Evolutionary conservation across 2,888 invertebrate species (phyloP).

Genomic region (Nomada lathburiana): DNA sequence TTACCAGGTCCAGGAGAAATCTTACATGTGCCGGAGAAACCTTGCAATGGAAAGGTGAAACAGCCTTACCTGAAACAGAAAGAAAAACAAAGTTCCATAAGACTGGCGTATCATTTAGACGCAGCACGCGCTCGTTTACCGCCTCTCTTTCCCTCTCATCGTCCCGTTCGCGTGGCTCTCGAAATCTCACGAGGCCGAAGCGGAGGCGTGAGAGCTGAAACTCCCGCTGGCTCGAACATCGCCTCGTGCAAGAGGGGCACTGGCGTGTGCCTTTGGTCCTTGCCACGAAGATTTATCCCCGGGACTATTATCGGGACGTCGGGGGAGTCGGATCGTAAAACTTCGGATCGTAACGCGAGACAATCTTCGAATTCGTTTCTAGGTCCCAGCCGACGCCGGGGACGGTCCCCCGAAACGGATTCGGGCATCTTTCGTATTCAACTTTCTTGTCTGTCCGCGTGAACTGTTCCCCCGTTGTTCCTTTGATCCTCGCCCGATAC

Average conservation of each 20-base stretch:
- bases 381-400: neutral
- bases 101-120: neutral
- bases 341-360: constrained; percentile 37
- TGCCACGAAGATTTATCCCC: constrained; percentile 58
- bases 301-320: constrained; percentile 57
- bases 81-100: neutral
- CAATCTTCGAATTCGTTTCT: constrained; percentile 42
- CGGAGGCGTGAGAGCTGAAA: constrained; percentile 67
- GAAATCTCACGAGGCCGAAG: constrained; percentile 63
- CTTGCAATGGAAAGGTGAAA: neutral
- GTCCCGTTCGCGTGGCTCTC: constrained; percentile 68
- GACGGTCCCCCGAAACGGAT: constrained; percentile 27
- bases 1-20: constrained; percentile 5
- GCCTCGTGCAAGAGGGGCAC: constrained; percentile 3
- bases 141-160: neutral
- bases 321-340: constrained; percentile 60
- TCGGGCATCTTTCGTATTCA: constrained; percentile 1
- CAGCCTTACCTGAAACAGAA: constrained; percentile 51
- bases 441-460: constrained; percentile 17
- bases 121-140: neutral
- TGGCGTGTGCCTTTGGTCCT: constrained; percentile 45
- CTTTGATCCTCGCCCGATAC: neutral
- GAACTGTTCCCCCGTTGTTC: neutral
- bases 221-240: constrained; percentile 16
- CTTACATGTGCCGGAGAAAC: neutral